Conservation (phyloP, 35 echinoderm and acorn worm species). For the Diadema setosum region DNA sequence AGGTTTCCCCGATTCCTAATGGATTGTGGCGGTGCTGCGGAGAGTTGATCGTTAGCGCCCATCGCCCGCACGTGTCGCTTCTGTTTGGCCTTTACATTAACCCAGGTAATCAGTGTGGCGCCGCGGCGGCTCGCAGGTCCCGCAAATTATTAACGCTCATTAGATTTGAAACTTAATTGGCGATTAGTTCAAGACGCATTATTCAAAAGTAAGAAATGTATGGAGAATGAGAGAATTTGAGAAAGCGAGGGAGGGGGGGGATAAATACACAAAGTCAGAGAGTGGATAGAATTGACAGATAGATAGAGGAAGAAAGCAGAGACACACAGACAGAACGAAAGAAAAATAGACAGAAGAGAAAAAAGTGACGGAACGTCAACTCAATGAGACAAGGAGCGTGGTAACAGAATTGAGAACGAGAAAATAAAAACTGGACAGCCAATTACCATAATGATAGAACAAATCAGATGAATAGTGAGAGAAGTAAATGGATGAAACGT, state of each 20-base stretch:
- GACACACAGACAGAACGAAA: neutral
- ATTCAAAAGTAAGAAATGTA: neutral
- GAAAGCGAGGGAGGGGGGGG: neutral
- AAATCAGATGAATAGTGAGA: too few relatives aligned
- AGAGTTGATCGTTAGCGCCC: too few relatives aligned
- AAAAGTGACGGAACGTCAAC: neutral
- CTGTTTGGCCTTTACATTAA: neutral
- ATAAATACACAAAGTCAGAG: neutral
- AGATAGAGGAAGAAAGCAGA: neutral
- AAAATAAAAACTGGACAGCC: too few relatives aligned
- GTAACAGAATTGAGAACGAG: too few relatives aligned
- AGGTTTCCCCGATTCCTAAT: too few relatives aligned
- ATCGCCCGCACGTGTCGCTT: too few relatives aligned
- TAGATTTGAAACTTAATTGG: conserved; percentile 9
- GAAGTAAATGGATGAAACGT: too few relatives aligned
- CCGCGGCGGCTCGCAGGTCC: neutral
- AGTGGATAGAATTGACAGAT: neutral
- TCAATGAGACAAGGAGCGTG: too few relatives aligned
- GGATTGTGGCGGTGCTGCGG: too few relatives aligned
- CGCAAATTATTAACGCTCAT: neutral
- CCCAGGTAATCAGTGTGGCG: neutral
- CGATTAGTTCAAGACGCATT: neutral
- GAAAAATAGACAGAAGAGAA: neutral
- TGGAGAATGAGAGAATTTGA: neutral
- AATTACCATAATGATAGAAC: too few relatives aligned